Evolutionary conservation across 2,888 invertebrate genomes (phyloP).

Genomic region (Augiades crinisus): DNA sequence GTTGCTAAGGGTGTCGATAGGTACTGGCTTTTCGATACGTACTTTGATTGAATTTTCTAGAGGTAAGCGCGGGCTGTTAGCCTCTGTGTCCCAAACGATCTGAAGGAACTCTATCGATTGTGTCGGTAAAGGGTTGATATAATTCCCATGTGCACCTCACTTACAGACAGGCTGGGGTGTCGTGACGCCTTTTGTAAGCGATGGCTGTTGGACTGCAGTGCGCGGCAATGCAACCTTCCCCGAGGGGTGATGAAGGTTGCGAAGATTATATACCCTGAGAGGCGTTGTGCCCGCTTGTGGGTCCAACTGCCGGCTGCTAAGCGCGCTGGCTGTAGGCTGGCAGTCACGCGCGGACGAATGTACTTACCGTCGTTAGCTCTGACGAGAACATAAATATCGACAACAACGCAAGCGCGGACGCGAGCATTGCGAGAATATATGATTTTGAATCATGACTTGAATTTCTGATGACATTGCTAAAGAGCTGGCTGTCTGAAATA

Average conservation of each 20-base stretch:
- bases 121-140: constrained; percentile 18
- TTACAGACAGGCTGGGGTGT: constrained; percentile 17
- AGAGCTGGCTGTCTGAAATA: constrained; percentile 14
- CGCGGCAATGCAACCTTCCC: constrained; percentile 30
- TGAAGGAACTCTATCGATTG: constrained; percentile 20
- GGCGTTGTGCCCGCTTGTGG: constrained; percentile 30
- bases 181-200: too few species aligned
- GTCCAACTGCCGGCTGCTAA: constrained; percentile 16
- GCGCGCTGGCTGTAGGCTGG: too few species aligned
- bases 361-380: constrained; percentile 20
- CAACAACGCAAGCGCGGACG: constrained; percentile 2
- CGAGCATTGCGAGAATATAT: constrained; percentile 17
- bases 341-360: too few species aligned
- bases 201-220: constrained; percentile 22
- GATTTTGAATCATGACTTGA: constrained; percentile 9
- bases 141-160: constrained; percentile 10
- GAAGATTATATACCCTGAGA: constrained; percentile 31
- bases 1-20: background rate
- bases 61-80: constrained; percentile 23
- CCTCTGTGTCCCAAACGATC: constrained; percentile 25
- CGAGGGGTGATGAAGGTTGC: constrained; percentile 31
- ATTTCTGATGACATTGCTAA: constrained; percentile 16
- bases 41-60: constrained; percentile 9
- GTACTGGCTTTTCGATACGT: background rate
- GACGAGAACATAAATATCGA: constrained; percentile 26